These are phyloP conservation scores for Myotis davidii DNA, from an alignment of 2,113 vertebrate genomes.

Conservation along the genomic window DNA sequence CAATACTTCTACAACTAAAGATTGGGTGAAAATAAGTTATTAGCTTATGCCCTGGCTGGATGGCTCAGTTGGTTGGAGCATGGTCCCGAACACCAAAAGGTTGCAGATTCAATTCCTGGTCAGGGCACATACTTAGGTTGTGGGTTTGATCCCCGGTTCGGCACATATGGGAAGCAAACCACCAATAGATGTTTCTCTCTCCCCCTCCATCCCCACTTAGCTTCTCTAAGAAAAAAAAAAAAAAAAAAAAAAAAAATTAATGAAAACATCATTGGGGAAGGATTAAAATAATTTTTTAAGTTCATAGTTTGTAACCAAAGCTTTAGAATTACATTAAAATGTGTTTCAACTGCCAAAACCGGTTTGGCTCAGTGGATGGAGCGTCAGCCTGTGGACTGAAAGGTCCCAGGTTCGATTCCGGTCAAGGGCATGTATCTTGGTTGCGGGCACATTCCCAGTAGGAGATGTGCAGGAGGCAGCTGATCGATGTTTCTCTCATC, in stretches of 20 bases:
- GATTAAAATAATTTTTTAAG: background rate
- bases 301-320: background rate
- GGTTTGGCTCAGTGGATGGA: too few relatives aligned
- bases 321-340: background rate
- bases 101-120: background rate
- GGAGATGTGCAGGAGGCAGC: too few relatives aligned
- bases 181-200: background rate
- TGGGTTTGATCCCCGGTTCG: background rate
- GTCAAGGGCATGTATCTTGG: too few relatives aligned
- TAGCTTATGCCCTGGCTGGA: background rate
- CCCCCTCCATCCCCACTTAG: too few relatives aligned
- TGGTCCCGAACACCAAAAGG: background rate
- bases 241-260: background rate
- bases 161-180: background rate
- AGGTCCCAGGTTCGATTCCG: too few relatives aligned
- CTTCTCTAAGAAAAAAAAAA: background rate
- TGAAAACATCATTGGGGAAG: background rate
- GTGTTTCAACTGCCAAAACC: background rate
- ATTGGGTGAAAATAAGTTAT: background rate
- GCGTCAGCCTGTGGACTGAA: too few relatives aligned
- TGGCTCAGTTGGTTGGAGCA: background rate
- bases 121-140: background rate
- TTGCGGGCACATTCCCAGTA: too few relatives aligned
- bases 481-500: too few relatives aligned
- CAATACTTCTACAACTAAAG: background rate